phyloP scores from a whole-genome alignment of 2,888 invertebrate genomes.

The Anarsia innoxiella region DNA sequence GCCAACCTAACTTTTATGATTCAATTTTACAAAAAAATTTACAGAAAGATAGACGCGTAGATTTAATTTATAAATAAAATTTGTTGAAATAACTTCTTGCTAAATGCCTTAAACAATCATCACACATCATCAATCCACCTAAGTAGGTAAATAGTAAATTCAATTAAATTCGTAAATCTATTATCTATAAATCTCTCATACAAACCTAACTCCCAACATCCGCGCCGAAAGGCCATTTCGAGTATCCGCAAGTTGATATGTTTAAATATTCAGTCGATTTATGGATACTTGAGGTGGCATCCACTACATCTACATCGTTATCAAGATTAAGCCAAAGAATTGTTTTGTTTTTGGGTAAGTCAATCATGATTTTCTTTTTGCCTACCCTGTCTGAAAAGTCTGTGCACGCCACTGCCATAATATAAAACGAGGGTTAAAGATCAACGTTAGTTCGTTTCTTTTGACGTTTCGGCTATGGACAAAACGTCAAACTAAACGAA shows the following conservation, averaged over 20 bases:
- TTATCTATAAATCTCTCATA: background rate
- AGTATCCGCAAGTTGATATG: slow-evolving; percentile 1
- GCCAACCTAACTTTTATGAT: slow-evolving; percentile 4
- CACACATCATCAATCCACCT: background rate
- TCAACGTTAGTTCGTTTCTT: too few species aligned
- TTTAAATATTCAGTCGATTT: background rate
- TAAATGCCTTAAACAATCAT: background rate
- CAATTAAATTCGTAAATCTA: background rate
- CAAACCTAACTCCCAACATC: background rate
- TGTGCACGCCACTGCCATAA: background rate
- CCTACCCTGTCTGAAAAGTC: background rate
- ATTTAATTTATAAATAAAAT: slow-evolving; percentile 1
- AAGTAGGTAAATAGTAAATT: background rate
- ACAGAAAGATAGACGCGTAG: background rate
- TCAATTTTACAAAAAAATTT: background rate
- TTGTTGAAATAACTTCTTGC: background rate
- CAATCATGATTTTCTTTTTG: background rate
- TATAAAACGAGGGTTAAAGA: background rate
- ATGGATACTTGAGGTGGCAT: slow-evolving; percentile 1
- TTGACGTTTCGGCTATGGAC: too few species aligned
- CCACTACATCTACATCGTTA: background rate
- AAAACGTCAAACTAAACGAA: too few species aligned
- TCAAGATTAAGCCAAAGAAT: background rate
- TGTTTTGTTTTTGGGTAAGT: background rate
- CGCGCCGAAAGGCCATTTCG: slow-evolving; percentile 1